These are phyloP conservation scores for Hippasteria phrygiana DNA, from an alignment of 53 echinoderm and acorn worm genomes.

Conservation along the genomic window DNA sequence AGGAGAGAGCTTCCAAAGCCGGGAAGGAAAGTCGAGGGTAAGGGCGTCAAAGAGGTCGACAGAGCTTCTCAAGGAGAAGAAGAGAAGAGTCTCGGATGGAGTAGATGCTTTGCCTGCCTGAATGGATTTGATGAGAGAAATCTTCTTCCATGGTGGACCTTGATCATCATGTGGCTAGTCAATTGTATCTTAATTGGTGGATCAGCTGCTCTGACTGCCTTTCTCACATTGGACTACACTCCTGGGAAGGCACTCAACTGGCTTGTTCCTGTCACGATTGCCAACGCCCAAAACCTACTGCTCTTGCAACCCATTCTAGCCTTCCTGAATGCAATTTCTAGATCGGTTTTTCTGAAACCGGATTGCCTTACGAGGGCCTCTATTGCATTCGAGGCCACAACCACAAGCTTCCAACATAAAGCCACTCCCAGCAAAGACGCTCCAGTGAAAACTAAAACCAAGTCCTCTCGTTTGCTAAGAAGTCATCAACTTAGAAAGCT, in stretches of 20 bases:
- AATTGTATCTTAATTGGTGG: conserved; percentile 24
- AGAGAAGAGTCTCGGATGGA: not conserved
- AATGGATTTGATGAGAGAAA: not conserved
- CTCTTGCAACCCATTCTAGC: conserved; percentile 55
- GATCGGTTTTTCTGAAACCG: conserved; percentile 45
- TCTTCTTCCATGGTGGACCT: conserved; percentile 51
- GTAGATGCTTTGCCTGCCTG: not conserved
- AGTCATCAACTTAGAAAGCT: conserved; percentile 30
- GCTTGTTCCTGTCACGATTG: conserved; percentile 41
- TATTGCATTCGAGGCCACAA: conserved; percentile 31
- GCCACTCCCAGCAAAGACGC: not conserved
- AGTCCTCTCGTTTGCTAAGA: conserved; percentile 17
- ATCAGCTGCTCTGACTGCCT: conserved; percentile 40
- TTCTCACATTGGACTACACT: conserved; percentile 43
- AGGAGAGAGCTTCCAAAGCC: not conserved
- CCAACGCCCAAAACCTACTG: conserved; percentile 16
- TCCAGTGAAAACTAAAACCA: not conserved
- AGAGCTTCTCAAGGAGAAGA: conserved; percentile 11
- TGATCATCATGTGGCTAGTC: conserved; percentile 22
- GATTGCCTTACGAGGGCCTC: conserved; percentile 54
- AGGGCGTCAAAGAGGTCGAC: not conserved
- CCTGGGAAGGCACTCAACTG: conserved; percentile 45
- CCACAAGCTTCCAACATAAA: conserved; percentile 30
- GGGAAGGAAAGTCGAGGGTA: not conserved
- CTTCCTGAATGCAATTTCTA: conserved; percentile 44